Evolutionary conservation across 2,888 invertebrate species (phyloP), one percentile per base, ranked within the genome.

Genomic region (Branchipolynoe longqiensis): DNA sequence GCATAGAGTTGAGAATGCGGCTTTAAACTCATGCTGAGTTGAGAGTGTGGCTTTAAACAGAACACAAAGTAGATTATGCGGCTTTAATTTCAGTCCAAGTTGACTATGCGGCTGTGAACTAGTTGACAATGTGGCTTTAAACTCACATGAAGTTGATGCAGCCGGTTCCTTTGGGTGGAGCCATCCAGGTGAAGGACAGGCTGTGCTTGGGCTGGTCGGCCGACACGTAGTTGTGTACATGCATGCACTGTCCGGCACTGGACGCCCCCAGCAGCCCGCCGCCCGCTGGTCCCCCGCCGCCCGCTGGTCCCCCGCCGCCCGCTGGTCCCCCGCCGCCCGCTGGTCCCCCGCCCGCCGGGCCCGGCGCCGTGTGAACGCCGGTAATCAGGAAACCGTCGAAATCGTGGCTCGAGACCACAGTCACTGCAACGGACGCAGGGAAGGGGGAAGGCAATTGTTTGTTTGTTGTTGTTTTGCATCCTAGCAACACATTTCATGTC

Each of bases 121-220:
- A n/a, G n/a, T n/a, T n/a, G n/a, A n/a, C n/a, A n/a, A n/a, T n/a
- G n/a, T n/a, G n/a, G n/a, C n/a, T n/a, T n/a, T n/a, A 64, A 25
- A 91, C 93, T 91, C 89, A 93, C 94, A 93, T 86, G 87, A 93
- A 94, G 86, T 91, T 93, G 58, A 94, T 91, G 89, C 94, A 94
- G 36, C 94, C 94, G 8, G 93, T 92, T 8, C 93, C 93, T 38
- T 88, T 85, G n/a, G 91, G 91, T 14, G 94, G 94, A 4, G 93
- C 93, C 87, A 91, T 89, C 93, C 94, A 94, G 33, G 91, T 87
- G 89, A 94, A 93, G 18, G 87, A 87, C 28, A 93, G 86, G 62
- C 90, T 88, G 25, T 92, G 91, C 38, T 90, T 89, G 3, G 93
- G 93, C 2, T 87, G 84, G 22, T 86, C 88, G n/a, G n/a, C n/a